Percentiles rank a stretch among this genome's conserved stretches.
Evolutionary conservation across 2,797 vertebrate species (phyloP).

Genomic region (Xiphophorus birchmanni): DNA sequence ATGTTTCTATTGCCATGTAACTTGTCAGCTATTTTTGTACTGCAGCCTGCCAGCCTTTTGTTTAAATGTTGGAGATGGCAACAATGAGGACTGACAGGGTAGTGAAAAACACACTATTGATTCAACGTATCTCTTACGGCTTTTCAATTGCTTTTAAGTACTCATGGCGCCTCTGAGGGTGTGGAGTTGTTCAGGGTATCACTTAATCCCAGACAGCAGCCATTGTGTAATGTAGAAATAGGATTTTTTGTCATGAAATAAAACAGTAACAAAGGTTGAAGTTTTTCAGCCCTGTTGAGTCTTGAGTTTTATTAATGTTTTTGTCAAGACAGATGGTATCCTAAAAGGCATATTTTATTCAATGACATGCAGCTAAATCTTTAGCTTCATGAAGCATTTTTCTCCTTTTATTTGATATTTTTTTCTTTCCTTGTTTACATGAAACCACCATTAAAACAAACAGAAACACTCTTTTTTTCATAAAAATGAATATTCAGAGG

Average conservation of each 20-base stretch:
- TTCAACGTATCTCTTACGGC: conserved; percentile 70
- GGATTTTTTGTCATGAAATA: conserved; percentile 30
- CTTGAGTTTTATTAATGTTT: conserved; percentile 28
- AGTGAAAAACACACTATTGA: conserved; percentile 65
- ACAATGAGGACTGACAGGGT: conserved; percentile 66
- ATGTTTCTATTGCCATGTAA: conserved; percentile 53
- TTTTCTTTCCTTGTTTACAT: not conserved
- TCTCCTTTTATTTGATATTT: not conserved
- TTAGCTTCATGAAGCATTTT: not conserved
- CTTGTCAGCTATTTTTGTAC: conserved; percentile 65
- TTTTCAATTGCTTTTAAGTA: conserved; percentile 70
- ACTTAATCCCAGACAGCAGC: conserved; percentile 60
- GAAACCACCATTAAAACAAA: not conserved
- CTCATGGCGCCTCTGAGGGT: conserved; percentile 59
- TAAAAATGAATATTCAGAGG: not conserved
- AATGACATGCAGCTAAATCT: not conserved
- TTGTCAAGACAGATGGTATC: conserved; percentile 35
- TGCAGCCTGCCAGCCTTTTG: conserved; percentile 63
- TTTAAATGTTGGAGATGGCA: conserved; percentile 62
- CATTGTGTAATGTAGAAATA: conserved; percentile 58
- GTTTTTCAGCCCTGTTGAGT: conserved; percentile 46
- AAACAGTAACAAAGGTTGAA: conserved; percentile 54
- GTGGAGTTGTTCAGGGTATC: conserved; percentile 64
- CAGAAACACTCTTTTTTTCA: not conserved
- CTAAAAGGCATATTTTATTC: not conserved